Conservation (phyloP, 2,113 vertebrate species). For the Oncorhynchus clarkii region DNA sequence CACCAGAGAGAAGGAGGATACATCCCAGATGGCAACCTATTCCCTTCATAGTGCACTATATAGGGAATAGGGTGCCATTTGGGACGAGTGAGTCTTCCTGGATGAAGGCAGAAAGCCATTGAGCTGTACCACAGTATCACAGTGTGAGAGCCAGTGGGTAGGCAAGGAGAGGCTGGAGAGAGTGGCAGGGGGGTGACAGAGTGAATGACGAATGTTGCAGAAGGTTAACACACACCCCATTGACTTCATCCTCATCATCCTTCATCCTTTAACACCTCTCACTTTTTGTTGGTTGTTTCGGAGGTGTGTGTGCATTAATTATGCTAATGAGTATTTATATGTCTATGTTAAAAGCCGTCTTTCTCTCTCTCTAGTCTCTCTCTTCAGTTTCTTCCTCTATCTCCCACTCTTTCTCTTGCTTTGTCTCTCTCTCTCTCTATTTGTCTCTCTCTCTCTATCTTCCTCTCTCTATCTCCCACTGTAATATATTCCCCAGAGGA, state of each 20-base stretch:
- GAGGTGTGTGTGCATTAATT: no score
- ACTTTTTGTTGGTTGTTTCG: not conserved
- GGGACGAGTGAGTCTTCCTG: not conserved
- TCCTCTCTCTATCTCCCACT: not conserved
- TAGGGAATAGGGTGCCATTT: no score
- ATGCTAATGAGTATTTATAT: not conserved
- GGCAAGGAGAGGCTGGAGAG: slow-evolving; percentile 3
- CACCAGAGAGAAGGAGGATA: slow-evolving; percentile 17
- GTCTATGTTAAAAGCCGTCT: not conserved
- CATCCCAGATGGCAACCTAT: not conserved
- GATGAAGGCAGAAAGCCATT: not conserved
- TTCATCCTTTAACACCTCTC: not conserved
- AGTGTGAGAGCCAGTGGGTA: slow-evolving; percentile 8
- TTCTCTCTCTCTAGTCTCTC: not conserved
- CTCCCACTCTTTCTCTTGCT: not conserved
- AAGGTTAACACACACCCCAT: slow-evolving; percentile 16
- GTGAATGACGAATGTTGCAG: not conserved
- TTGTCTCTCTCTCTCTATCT: no score
- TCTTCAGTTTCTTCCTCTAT: not conserved
- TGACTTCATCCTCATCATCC: slow-evolving; percentile 3
- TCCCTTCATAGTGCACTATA: no score
- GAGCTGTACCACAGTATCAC: slow-evolving; percentile 23
- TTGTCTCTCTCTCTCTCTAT: no score
- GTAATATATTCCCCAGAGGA: not conserved
- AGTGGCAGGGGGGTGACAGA: not conserved